phyloP scores from a whole-genome alignment of 2,113 vertebrate genomes.

The Poecile atricapillus region DNA sequence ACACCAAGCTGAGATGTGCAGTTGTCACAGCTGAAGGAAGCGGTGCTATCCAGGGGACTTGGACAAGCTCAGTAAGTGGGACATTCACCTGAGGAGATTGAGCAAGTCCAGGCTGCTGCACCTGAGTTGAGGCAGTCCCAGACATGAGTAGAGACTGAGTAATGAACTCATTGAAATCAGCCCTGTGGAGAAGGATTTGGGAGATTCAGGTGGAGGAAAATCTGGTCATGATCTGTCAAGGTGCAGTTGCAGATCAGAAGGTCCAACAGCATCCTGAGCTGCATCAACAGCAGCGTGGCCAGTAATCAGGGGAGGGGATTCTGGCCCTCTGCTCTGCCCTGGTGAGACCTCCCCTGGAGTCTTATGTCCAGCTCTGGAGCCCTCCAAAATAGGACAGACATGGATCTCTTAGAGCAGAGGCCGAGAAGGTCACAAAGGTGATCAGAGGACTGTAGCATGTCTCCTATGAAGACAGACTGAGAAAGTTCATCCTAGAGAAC shows the following conservation, averaged over 20 bases:
- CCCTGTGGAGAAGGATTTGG: background rate
- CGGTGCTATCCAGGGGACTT: too few relatives aligned
- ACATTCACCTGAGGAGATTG: background rate
- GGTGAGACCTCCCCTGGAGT: background rate
- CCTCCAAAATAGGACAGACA: background rate
- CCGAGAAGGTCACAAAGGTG: background rate
- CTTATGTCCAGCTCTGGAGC: background rate
- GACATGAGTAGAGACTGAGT: background rate
- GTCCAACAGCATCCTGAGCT: background rate
- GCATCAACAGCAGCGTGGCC: background rate
- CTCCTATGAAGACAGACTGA: too few relatives aligned
- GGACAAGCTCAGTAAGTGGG: accelerated
- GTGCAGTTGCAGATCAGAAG: background rate
- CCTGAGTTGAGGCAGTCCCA: background rate
- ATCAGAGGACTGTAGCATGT: background rate
- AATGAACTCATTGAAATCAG: background rate
- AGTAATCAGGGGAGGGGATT: background rate
- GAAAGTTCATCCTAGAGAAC: background rate
- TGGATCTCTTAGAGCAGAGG: background rate
- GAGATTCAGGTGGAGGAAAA: background rate
- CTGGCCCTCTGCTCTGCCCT: background rate
- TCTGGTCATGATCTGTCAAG: background rate
- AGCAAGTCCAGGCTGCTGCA: background rate
- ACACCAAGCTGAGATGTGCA: background rate
- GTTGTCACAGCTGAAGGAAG: background rate